Evolutionary conservation across 2,797 vertebrate genomes (phyloP).

Genomic region (Acanthis flammea): DNA sequence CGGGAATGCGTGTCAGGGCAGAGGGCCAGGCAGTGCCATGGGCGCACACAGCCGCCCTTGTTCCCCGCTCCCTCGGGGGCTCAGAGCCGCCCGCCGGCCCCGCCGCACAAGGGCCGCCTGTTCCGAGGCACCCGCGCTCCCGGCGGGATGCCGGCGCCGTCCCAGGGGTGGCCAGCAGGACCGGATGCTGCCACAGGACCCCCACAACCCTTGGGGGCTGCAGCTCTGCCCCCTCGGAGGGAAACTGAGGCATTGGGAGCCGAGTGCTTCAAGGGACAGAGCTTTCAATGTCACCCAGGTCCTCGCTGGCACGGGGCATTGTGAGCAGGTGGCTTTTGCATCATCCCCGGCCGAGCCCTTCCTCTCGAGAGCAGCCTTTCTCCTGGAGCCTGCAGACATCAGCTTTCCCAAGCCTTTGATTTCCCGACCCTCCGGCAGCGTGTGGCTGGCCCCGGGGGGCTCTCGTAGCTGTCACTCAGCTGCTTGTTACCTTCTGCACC

Average conservation of each 20-base stretch:
- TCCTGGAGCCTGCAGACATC: not conserved
- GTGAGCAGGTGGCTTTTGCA: not conserved
- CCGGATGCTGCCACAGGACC: not conserved
- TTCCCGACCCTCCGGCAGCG: not conserved
- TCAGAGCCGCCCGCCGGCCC: not conserved
- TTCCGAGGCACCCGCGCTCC: not conserved
- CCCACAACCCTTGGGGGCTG: not conserved
- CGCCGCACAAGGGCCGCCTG: not conserved
- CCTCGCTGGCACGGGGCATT: fast-evolving
- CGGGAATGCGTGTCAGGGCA: conserved; percentile 15
- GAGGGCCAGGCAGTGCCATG: not conserved
- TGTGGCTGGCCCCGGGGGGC: not conserved
- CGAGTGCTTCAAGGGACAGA: fast-evolving
- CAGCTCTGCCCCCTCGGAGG: not conserved
- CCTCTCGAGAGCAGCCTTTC: not conserved
- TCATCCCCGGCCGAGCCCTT: not conserved
- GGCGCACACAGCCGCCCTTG: conserved; percentile 32
- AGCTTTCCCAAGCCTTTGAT: not conserved
- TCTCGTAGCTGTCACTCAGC: not conserved
- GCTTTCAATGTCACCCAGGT: not conserved
- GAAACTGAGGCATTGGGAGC: not conserved
- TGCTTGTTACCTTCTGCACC: fast-evolving
- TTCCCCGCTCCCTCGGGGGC: conserved; percentile 6
- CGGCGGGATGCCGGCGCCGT: not conserved
- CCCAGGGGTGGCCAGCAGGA: not conserved